Base-by-base conservation (phyloP, 2,888 invertebrate species). In the Chrysomela aeneicollis region DNA sequence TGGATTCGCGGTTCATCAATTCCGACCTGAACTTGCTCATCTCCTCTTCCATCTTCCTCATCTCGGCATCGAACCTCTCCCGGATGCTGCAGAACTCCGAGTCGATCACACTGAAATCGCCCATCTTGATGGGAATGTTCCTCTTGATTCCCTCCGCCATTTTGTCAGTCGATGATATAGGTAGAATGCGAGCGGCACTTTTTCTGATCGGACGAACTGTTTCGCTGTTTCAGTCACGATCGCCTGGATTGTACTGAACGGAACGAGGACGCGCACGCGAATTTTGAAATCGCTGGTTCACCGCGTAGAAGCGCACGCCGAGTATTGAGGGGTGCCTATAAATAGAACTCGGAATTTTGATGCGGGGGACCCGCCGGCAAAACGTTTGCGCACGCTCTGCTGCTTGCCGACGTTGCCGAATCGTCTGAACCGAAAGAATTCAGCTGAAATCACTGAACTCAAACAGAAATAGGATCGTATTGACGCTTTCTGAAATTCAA, bases 41-140 rank as follows among this genome's bases (percentile, higher is more conserved):
- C 86, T 97, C 97, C 79, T 97, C 97, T 86, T 98, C 97, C 94
- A 98, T 97, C 86, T 96, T 95, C 79, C 92, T 89, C 97, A 98
- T 97, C 88, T 98, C 97, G 71, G 92, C 91, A 84, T 97, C 97
- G 84, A 97, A 97, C 76, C 95, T 88, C 83, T 96, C 96, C 79
- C 96, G 89, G 83, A 98, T 97, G 85, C 93, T 95, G 81, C 94
- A 93, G 87, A 97, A 97, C 86, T 97, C 97, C 74, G 93, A 93
- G 85, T 97, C 96, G 86, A 96, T 93, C 82, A 97, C 94, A 86
- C 94, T 94, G 87, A 94, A 94, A 84, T 96, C 95, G 77, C 94
- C 93, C 84, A 95, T 87, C 86, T 93, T 93, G 85, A 96, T 94
- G 79, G 96, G 96, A 86, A 95, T 94, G 87, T 93, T 73, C 54